Evolutionary conservation across 2,797 vertebrate species (phyloP), one percentile per base, ranked within the genome.

Genomic region (Scarus forsteni): DNA sequence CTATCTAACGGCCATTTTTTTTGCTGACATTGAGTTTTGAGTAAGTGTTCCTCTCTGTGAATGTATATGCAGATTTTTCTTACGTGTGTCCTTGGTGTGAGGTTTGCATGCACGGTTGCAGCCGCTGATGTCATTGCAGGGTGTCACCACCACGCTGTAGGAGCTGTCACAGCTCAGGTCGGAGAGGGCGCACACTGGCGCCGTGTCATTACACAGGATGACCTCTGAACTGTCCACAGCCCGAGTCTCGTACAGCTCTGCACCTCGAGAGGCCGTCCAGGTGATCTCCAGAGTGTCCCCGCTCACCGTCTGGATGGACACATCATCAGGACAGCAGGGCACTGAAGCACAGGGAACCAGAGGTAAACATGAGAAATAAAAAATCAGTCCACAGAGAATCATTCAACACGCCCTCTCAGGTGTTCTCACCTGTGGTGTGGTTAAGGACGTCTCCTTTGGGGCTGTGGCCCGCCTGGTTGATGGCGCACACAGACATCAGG

Each of bases 381-480:
- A 18, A 10, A 0, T n/a, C 1, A 5, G 18, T 44, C 14, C 49
- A 11, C 39, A 3, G 2, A 15, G 27, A 50, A 3, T 39, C 10
- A 34, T 34, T 5, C 5, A n/a, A 16, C 14, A 48, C 3, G 8
- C 9, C 43, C 16, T n/a, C 19, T 51, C 50, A 14, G 19, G 7
- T 34, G 50, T 6, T 54, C 95, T 93, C 86, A 96, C 97, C 87
- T 77, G 96, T 96, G 73, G 96, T 97, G 53, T 96, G 91, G 90
- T 95, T 98, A 58, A 98, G 78, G 36, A 93, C 69, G 1, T 92
- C 77, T 5, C 96, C 96, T 44, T 90, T 63, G 36, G 94, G 94
- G 76, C 97, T 97, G 79, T 93, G 86, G 10, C 97, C 97, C 0
- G 96, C 96, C 45, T 84, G 80, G 85, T 97, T 99, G 64, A 94